phyloP scores from a whole-genome alignment of 2,797 vertebrate genomes.

The Cryptoprocta ferox region DNA sequence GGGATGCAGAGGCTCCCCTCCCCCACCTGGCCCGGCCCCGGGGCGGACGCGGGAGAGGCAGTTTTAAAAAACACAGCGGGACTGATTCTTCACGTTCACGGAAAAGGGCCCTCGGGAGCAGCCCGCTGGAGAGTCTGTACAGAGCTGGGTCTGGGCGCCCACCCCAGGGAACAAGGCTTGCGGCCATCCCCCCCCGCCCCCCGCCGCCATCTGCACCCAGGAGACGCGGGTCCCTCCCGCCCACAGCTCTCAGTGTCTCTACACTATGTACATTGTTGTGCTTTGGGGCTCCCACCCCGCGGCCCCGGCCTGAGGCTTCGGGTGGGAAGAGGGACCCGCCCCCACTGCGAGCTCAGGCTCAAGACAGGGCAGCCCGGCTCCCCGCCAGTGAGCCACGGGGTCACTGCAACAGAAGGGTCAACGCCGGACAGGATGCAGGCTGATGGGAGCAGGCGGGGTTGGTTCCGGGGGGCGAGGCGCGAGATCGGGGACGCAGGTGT shows the following conservation, averaged over 20 bases:
- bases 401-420: conserved; percentile 2
- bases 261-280: conserved; percentile 85
- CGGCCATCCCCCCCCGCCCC: neutral
- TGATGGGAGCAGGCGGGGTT: conserved; percentile 11
- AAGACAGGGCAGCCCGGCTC: neutral
- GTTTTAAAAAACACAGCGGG: conserved; percentile 72
- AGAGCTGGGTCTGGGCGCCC: neutral
- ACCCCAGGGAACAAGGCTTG: neutral
- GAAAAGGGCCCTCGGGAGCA: neutral
- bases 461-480: neutral
- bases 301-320: neutral
- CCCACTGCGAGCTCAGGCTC: neutral
- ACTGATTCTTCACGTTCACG: conserved; percentile 69
- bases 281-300: conserved; percentile 60
- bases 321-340: neutral
- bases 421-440: conserved; percentile 49
- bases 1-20: conserved; percentile 36
- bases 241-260: conserved; percentile 74
- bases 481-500: neutral
- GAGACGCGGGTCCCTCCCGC: no score
- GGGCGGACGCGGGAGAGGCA: neutral
- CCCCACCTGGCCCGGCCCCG: conserved; percentile 13
- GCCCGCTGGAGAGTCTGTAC: neutral
- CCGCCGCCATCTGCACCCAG: neutral
- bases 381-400: neutral